Conservation (phyloP, 2,888 invertebrate species). For the Hipparchia sbordonii region DNA sequence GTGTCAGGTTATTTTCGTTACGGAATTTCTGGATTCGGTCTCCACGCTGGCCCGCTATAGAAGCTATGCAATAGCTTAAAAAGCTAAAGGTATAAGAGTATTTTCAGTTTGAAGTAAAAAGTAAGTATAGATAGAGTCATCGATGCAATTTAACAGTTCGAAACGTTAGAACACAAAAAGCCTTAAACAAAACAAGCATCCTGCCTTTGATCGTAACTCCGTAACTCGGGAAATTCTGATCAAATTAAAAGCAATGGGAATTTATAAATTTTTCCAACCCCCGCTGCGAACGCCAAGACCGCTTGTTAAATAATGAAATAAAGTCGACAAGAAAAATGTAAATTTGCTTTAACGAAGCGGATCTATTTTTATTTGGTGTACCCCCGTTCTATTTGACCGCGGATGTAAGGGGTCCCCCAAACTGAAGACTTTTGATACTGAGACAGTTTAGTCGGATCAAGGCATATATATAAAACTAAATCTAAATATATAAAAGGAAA, state of each 20-base stretch:
- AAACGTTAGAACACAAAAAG: slow-evolving; percentile 21
- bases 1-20: too few relatives aligned
- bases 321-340: slow-evolving; percentile 66
- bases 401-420: slow-evolving; percentile 27
- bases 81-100: too few relatives aligned
- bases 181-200: slow-evolving; percentile 1
- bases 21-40: too few relatives aligned
- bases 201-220: slow-evolving; percentile 35
- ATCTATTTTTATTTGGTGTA: slow-evolving; percentile 61
- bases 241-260: slow-evolving; percentile 51
- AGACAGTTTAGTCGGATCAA: neutral
- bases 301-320: slow-evolving; percentile 59
- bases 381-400: slow-evolving; percentile 47
- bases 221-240: slow-evolving; percentile 44
- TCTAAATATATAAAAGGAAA: too few relatives aligned
- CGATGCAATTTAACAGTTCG: neutral
- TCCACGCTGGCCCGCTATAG: too few relatives aligned
- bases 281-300: slow-evolving; percentile 49
- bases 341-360: slow-evolving; percentile 75
- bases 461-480: too few relatives aligned
- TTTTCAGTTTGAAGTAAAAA: neutral
- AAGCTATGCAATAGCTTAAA: too few relatives aligned
- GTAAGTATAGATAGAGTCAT: neutral
- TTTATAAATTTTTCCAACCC: slow-evolving; percentile 48
- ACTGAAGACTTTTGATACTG: neutral